Conservation (phyloP, 1,140 invertebrate genomes). For the Holotrichia oblita region DNA sequence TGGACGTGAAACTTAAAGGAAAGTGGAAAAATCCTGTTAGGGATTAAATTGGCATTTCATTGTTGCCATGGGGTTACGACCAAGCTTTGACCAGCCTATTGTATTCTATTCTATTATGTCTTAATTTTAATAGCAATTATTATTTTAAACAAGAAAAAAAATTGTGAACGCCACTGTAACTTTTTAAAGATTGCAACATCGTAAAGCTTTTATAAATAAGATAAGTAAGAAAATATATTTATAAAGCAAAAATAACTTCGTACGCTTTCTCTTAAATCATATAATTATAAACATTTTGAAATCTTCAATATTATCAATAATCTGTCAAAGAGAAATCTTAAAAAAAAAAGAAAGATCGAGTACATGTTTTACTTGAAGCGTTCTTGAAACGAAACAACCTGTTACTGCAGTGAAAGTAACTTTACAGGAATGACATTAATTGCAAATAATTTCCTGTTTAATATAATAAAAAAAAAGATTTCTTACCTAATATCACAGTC, state of each 20-base stretch:
- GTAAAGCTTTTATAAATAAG: not conserved
- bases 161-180: not conserved
- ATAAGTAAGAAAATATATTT: not conserved
- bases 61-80: too few relatives aligned
- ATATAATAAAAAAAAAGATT: slow-evolving; percentile 16
- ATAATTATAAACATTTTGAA: not conserved
- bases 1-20: too few relatives aligned
- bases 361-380: not conserved
- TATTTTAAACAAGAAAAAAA: too few relatives aligned
- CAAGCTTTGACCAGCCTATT: too few relatives aligned
- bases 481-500: slow-evolving; percentile 39
- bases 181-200: too few relatives aligned
- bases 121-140: too few relatives aligned
- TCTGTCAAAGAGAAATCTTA: not conserved
- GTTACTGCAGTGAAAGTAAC: slow-evolving; percentile 11
- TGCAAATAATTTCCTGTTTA: not conserved
- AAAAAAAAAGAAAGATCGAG: not conserved
- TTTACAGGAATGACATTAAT: not conserved
- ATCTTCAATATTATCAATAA: not conserved
- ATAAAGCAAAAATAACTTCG: not conserved
- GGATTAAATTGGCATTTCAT: too few relatives aligned
- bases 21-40: too few relatives aligned
- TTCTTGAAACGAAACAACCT: slow-evolving; percentile 2
- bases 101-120: too few relatives aligned
- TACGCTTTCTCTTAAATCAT: not conserved